Conservation (phyloP, 2,888 invertebrate genomes). For the Cerastis rubricosa region DNA sequence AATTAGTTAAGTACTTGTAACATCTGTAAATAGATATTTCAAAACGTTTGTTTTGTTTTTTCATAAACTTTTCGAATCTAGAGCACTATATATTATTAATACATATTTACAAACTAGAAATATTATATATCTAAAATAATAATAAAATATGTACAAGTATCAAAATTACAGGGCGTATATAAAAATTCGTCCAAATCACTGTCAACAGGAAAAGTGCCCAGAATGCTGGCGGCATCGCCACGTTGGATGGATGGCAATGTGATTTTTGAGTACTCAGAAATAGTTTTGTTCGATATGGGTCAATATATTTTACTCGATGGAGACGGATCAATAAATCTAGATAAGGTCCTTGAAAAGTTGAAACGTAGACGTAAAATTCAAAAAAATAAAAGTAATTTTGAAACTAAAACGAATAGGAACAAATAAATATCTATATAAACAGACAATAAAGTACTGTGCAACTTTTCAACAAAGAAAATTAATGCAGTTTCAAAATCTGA, state of each 20-base stretch:
- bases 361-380: neutral
- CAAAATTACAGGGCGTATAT: too few species aligned
- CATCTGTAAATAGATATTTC: neutral
- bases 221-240: too few species aligned
- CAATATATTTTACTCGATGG: conserved; percentile 11
- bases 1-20: neutral
- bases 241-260: too few species aligned
- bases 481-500: conserved; percentile 1
- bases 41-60: neutral
- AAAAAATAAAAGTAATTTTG: conserved; percentile 11
- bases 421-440: conserved; percentile 20
- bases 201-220: too few species aligned
- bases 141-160: too few species aligned
- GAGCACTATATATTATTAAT: neutral
- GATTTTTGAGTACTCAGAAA: neutral
- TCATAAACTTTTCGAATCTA: neutral
- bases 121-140: too few species aligned
- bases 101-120: too few species aligned
- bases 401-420: conserved; percentile 15
- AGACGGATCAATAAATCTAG: conserved; percentile 30
- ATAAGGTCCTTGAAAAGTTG: neutral
- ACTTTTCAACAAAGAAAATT: neutral
- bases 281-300: conserved; percentile 6
- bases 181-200: too few species aligned
- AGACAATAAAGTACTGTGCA: conserved; percentile 13